Evolutionary conservation across 2,113 vertebrate genomes (phyloP).

Genomic region (Crocuta crocuta): DNA sequence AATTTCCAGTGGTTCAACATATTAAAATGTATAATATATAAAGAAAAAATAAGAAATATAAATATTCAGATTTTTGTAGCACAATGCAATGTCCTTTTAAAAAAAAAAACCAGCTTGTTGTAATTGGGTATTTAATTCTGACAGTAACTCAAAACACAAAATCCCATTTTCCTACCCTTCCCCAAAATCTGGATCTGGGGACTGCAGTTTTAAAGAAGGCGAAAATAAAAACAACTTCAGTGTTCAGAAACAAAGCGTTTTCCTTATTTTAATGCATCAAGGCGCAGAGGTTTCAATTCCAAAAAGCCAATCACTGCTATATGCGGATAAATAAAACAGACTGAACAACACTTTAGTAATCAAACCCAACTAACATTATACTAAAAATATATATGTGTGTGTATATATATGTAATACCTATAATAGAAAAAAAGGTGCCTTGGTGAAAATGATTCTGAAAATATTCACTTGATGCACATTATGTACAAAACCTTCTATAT

Average conservation of each 20-base stretch:
- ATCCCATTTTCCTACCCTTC: conserved; percentile 59
- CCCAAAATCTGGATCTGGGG: conserved; percentile 72
- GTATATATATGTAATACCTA: conserved; percentile 64
- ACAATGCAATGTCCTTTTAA: conserved; percentile 75
- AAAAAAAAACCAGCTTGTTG: conserved; percentile 61
- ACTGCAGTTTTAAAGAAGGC: conserved; percentile 75
- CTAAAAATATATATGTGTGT: conserved; percentile 73
- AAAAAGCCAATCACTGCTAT: conserved; percentile 69
- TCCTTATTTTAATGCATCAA: conserved; percentile 80
- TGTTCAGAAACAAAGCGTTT: conserved; percentile 77
- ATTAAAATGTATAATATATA: conserved; percentile 77
- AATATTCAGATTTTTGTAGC: conserved; percentile 80
- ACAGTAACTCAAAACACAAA: conserved; percentile 73
- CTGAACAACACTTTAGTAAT: conserved; percentile 77
- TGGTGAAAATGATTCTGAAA: conserved; percentile 80
- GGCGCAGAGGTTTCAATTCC: conserved; percentile 74
- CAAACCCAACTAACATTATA: conserved; percentile 80
- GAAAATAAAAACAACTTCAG: conserved; percentile 81
- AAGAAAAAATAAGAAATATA: conserved; percentile 84
- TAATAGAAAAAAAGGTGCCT: conserved; percentile 82
- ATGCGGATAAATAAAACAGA: conserved; percentile 84
- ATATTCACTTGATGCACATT: conserved; percentile 79
- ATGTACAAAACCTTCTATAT: conserved; percentile 84
- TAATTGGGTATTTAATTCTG: conserved; percentile 77
- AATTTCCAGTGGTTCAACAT: conserved; percentile 86